Percentiles rank a stretch among this genome's conserved stretches.
These are phyloP conservation scores for Drosophila arawakana DNA, from an alignment of 1,140 invertebrate species.

Conservation along the genomic window DNA sequence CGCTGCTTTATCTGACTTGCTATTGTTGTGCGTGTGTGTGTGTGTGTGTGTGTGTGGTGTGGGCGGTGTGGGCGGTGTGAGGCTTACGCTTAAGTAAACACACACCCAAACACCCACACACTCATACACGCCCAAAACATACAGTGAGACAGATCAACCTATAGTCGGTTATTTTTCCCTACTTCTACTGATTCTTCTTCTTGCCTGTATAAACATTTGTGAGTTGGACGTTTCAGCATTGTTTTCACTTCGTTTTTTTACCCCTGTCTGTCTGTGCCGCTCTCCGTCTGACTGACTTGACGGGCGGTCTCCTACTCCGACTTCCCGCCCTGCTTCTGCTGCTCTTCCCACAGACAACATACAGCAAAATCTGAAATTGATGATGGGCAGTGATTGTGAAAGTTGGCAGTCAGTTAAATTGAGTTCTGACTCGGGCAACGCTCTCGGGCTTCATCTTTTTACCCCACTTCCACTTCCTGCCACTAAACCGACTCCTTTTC, in stretches of 20 bases:
- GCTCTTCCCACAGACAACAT: conserved; percentile 76
- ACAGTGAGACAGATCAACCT: conserved; percentile 1
- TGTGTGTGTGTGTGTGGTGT: conserved; percentile 17
- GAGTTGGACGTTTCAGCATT: conserved; percentile 56
- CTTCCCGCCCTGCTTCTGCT: conserved; percentile 4
- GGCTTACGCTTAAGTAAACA: conserved; percentile 79
- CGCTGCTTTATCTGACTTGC: conserved; percentile 63
- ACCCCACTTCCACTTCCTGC: neutral
- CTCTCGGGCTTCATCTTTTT: conserved; percentile 6
- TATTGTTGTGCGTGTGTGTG: conserved; percentile 53
- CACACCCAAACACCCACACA: conserved; percentile 59
- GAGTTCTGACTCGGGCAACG: conserved; percentile 60
- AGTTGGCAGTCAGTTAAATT: conserved; percentile 82
- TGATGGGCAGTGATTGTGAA: conserved; percentile 83
- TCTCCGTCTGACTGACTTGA: conserved; percentile 43
- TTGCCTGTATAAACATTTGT: conserved; percentile 53
- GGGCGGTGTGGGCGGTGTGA: conserved; percentile 45
- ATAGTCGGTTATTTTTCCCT: neutral
- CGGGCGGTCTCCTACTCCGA: conserved; percentile 53
- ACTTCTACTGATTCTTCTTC: neutral
- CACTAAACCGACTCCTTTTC: neutral
- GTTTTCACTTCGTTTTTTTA: conserved; percentile 75
- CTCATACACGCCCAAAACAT: neutral
- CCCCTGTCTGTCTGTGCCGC: conserved; percentile 13
- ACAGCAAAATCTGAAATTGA: conserved; percentile 83